Percentiles rank a stretch among this genome's conserved stretches.
These are phyloP conservation scores for Bradysia coprophila DNA, from an alignment of 1,140 invertebrate genomes.

Conservation along the genomic window DNA sequence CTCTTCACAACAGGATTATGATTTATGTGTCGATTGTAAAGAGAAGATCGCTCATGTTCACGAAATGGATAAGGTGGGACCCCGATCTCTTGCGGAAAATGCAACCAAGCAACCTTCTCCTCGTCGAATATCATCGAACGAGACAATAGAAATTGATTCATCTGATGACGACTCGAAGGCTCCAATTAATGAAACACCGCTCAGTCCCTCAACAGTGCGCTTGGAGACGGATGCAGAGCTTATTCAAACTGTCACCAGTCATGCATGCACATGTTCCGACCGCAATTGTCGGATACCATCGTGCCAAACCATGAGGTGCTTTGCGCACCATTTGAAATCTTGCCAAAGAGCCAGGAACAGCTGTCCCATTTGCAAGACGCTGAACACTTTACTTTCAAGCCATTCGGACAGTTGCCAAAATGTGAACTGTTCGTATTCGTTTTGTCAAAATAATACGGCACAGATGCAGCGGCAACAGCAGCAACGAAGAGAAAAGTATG, in stretches of 20 bases:
- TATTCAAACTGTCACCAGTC: no score
- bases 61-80: constrained; percentile 91
- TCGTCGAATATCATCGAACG: no score
- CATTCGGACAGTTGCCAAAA: constrained; percentile 97
- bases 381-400: constrained; percentile 95
- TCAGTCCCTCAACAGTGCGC: constrained; percentile 88
- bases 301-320: constrained; percentile 97
- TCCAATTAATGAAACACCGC: constrained; percentile 70
- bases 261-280: constrained; percentile 94
- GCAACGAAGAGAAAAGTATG: constrained; percentile 65
- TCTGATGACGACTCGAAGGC: constrained; percentile 83
- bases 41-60: constrained; percentile 90
- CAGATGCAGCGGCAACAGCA: constrained; percentile 93
- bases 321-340: constrained; percentile 88
- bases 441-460: constrained; percentile 95
- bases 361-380: constrained; percentile 96
- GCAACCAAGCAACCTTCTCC: no score
- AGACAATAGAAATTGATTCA: no score
- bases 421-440: constrained; percentile 90
- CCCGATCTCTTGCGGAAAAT: no score
- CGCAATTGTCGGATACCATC: constrained; percentile 92
- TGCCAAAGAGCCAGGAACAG: constrained; percentile 93
- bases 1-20: constrained; percentile 58
- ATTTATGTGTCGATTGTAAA: constrained; percentile 90
- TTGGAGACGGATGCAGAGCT: constrained; percentile 89